Percentiles rank a stretch among this genome's conserved stretches.
phyloP scores from a whole-genome alignment of 2,113 vertebrate genomes.

The Amblyopsis rosae region DNA sequence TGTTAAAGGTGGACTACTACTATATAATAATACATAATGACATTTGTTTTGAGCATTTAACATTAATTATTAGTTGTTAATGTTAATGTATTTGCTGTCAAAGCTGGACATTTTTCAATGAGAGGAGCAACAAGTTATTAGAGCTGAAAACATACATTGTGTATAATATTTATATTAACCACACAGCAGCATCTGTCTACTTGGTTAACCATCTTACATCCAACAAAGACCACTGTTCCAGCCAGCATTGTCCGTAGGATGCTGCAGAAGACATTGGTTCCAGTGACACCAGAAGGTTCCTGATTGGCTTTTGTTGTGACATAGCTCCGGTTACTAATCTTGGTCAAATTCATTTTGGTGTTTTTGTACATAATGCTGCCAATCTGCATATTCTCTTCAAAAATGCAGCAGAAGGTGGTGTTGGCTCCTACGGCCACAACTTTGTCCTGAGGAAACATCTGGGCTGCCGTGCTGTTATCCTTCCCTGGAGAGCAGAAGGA shows the following conservation, averaged over 20 bases:
- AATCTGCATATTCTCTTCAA: slow-evolving; percentile 37
- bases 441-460: slow-evolving; percentile 61
- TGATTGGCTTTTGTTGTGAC: slow-evolving; percentile 40
- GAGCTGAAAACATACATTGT: no score
- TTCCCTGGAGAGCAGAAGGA: slow-evolving; percentile 48
- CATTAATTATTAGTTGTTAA: no score
- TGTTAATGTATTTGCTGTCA: no score
- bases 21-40: no score
- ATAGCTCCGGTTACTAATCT: slow-evolving; percentile 68
- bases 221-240: slow-evolving; percentile 72
- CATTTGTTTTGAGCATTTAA: no score
- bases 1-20: no score
- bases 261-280: slow-evolving; percentile 63
- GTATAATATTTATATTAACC: neutral
- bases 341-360: slow-evolving; percentile 20
- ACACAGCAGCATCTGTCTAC: neutral
- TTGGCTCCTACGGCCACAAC: slow-evolving; percentile 57
- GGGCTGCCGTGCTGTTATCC: slow-evolving; percentile 17
- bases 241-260: rapidly evolving
- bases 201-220: slow-evolving; percentile 67
- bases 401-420: slow-evolving; percentile 75
- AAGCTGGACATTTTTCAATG: no score
- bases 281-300: neutral
- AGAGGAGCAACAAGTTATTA: no score
- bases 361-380: neutral